Percentiles rank a stretch among this genome's conserved stretches.
Evolutionary conservation across 1,140 invertebrate species (phyloP).

Genomic region (Drosophila albomicans): DNA sequence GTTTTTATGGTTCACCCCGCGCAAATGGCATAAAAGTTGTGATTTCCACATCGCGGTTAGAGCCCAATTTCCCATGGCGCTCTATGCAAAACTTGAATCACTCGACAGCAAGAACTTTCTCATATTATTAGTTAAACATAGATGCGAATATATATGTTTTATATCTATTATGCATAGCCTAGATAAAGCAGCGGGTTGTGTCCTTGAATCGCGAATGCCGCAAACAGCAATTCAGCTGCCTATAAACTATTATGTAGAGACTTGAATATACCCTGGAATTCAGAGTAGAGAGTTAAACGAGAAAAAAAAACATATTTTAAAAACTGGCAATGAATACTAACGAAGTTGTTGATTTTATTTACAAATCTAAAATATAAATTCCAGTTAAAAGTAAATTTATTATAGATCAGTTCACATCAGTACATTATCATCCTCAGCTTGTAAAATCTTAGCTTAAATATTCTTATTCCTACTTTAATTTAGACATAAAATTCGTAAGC

Average conservation of each 20-base stretch:
- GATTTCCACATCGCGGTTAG: conserved; percentile 18
- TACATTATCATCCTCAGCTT: too few relatives aligned
- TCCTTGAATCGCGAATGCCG: conserved; percentile 31
- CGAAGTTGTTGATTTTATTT: too few relatives aligned
- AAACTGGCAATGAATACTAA: too few relatives aligned
- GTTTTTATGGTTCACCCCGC: conserved; percentile 22
- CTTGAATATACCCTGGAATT: conserved; percentile 1
- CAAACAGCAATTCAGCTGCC: not conserved
- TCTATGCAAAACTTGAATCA: not conserved
- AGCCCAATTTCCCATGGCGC: not conserved
- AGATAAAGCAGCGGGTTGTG: conserved; percentile 16
- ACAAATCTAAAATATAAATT: too few relatives aligned
- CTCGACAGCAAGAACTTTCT: conserved; percentile 8
- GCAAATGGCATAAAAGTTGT: conserved; percentile 28
- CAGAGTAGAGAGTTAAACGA: too few relatives aligned
- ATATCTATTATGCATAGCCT: conserved; percentile 19
- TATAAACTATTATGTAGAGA: not conserved
- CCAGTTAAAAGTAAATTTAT: too few relatives aligned
- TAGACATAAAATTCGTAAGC: too few relatives aligned
- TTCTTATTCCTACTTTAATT: too few relatives aligned
- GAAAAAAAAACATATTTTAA: too few relatives aligned
- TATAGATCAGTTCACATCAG: too few relatives aligned
- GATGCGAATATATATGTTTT: conserved; percentile 13
- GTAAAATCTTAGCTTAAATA: too few relatives aligned
- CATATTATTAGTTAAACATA: conserved; percentile 33